phyloP scores from a whole-genome alignment of 2,888 invertebrate genomes.

The Tinea pellionella region DNA sequence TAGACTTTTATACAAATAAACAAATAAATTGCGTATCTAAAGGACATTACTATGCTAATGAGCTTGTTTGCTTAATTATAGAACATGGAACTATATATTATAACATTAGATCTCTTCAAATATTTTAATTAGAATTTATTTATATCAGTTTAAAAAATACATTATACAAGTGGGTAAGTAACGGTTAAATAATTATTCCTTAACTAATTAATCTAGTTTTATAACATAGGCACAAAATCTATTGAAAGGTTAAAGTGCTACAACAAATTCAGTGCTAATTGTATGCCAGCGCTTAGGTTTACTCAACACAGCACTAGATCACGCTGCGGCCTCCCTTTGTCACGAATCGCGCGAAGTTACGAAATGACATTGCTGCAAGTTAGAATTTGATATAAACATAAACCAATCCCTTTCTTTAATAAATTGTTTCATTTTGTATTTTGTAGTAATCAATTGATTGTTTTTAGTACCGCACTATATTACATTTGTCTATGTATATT shows the following conservation, averaged over 20 bases:
- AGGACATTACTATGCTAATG: not conserved
- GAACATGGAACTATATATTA: not conserved
- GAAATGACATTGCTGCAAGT: conserved; percentile 4
- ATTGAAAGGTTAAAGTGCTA: conserved; percentile 2
- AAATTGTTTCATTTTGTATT: not conserved
- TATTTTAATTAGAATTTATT: too few species aligned
- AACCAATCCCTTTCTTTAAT: not conserved
- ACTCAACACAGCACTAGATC: conserved; percentile 5
- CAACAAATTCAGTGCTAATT: conserved; percentile 5
- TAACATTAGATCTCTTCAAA: not conserved
- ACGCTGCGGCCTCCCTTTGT: conserved; percentile 5
- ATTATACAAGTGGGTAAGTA: too few species aligned
- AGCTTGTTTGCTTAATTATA: not conserved
- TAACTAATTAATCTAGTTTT: too few species aligned
- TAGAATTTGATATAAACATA: not conserved
- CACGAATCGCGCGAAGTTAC: conserved; percentile 8
- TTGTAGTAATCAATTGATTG: not conserved
- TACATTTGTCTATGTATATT: too few species aligned
- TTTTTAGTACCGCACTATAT: too few species aligned
- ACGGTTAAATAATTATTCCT: too few species aligned
- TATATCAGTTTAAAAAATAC: too few species aligned
- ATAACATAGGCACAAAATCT: not conserved
- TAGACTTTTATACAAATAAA: not conserved
- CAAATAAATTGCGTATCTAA: not conserved
- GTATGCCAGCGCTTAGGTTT: not conserved